Evolutionary conservation across 2,888 invertebrate species (phyloP).

Genomic region (Tholera decimalis): DNA sequence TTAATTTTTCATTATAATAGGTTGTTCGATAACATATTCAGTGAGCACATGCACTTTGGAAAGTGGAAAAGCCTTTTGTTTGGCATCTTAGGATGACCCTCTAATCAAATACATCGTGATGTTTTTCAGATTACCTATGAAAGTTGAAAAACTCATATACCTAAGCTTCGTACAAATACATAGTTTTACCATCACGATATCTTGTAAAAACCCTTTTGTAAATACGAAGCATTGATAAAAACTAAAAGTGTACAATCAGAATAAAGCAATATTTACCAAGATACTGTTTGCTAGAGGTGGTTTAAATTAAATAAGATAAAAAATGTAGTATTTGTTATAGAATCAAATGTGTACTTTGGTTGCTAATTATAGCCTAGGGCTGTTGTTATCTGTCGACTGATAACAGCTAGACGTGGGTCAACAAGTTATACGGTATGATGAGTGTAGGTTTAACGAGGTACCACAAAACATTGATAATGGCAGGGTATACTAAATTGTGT

Average conservation of each 20-base stretch:
- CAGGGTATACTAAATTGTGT: no score
- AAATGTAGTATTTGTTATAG: conserved; percentile 34
- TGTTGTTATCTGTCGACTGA: conserved; percentile 41
- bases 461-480: neutral
- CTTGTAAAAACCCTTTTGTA: conserved; percentile 3
- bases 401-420: conserved; percentile 35
- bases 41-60: no score
- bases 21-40: no score
- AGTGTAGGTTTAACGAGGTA: neutral
- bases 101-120: neutral
- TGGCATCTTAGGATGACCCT: neutral
- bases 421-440: neutral
- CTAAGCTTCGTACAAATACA: neutral
- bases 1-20: no score
- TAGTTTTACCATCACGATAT: neutral
- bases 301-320: conserved; percentile 47
- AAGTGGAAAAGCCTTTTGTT: neutral
- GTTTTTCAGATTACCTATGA: neutral
- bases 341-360: conserved; percentile 33
- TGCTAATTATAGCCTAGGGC: conserved; percentile 43
- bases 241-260: conserved; percentile 11
- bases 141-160: neutral
- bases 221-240: conserved; percentile 19
- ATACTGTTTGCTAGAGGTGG: conserved; percentile 5
- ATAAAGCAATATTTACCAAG: conserved; percentile 39